Conservation (phyloP, 2,888 invertebrate genomes). For the Drosophila emarginata region DNA sequence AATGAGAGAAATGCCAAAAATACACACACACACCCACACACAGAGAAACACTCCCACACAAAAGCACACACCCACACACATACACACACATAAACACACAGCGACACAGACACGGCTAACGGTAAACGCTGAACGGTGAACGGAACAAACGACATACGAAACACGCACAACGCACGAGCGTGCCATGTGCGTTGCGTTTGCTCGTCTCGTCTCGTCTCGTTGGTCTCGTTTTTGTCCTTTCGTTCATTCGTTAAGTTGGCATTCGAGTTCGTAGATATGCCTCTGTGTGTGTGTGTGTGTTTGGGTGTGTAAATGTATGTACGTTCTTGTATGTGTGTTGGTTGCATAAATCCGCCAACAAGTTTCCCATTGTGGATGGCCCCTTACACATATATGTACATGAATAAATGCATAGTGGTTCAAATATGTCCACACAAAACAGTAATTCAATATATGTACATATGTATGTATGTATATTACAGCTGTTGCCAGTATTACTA, state of each 20-base stretch:
- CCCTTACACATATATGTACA: neutral
- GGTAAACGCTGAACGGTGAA: neutral
- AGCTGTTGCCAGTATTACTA: too few relatives aligned
- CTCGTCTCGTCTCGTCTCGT: neutral
- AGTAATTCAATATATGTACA: too few relatives aligned
- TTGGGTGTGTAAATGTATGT: neutral
- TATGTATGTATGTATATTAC: too few relatives aligned
- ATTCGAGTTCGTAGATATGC: slow-evolving; percentile 6
- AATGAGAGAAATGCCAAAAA: slow-evolving; percentile 68
- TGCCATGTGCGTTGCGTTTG: slow-evolving; percentile 57
- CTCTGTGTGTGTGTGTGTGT: slow-evolving; percentile 8
- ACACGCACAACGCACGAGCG: slow-evolving; percentile 5
- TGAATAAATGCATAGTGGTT: neutral
- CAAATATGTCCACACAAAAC: neutral
- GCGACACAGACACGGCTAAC: slow-evolving; percentile 6
- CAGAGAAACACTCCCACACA: neutral
- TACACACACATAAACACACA: slow-evolving; percentile 3
- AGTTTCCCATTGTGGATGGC: slow-evolving; percentile 77
- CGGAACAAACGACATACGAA: slow-evolving; percentile 14
- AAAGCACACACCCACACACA: neutral
- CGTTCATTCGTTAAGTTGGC: slow-evolving; percentile 20
- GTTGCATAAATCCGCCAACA: slow-evolving; percentile 76
- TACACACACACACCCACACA: slow-evolving; percentile 44
- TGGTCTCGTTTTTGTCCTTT: slow-evolving; percentile 46
- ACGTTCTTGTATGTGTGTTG: slow-evolving; percentile 37